Conservation (phyloP, 2,797 vertebrate species). For the Lophius americanus region DNA sequence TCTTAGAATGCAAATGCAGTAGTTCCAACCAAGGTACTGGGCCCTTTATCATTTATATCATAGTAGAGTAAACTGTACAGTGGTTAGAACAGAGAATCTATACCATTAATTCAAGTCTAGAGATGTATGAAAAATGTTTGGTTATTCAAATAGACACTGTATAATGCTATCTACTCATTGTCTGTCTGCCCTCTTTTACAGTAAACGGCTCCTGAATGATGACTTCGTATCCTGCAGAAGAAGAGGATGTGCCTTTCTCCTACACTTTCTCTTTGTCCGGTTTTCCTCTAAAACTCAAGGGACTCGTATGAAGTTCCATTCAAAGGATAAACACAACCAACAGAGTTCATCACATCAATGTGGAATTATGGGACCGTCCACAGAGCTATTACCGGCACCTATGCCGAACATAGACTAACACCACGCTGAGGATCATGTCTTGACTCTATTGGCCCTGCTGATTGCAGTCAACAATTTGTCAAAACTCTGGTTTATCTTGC, state of each 20-base stretch:
- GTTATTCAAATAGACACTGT: background rate
- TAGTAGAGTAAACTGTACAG: slow-evolving; percentile 5
- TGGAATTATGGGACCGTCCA: slow-evolving; percentile 18
- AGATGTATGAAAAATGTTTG: no score
- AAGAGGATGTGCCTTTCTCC: slow-evolving; percentile 70
- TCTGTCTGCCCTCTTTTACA: slow-evolving; percentile 40
- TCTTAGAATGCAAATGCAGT: slow-evolving; percentile 80
- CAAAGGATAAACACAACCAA: no score
- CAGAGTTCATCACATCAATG: slow-evolving; percentile 23
- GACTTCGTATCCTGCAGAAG: slow-evolving; percentile 38
- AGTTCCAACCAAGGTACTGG: slow-evolving; percentile 63
- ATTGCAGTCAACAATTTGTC: background rate
- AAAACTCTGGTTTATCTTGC: background rate
- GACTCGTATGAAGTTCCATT: no score
- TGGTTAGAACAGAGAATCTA: background rate
- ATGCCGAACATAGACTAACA: background rate
- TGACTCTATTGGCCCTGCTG: background rate
- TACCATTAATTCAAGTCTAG: no score
- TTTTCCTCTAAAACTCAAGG: no score
- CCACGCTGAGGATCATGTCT: slow-evolving; percentile 1
- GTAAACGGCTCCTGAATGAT: slow-evolving; percentile 47
- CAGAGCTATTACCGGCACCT: no score
- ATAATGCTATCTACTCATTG: background rate
- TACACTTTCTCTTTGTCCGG: background rate
- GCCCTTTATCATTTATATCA: slow-evolving; percentile 22